phyloP scores from a whole-genome alignment of 2,888 invertebrate species.

The Latheticus oryzae region DNA sequence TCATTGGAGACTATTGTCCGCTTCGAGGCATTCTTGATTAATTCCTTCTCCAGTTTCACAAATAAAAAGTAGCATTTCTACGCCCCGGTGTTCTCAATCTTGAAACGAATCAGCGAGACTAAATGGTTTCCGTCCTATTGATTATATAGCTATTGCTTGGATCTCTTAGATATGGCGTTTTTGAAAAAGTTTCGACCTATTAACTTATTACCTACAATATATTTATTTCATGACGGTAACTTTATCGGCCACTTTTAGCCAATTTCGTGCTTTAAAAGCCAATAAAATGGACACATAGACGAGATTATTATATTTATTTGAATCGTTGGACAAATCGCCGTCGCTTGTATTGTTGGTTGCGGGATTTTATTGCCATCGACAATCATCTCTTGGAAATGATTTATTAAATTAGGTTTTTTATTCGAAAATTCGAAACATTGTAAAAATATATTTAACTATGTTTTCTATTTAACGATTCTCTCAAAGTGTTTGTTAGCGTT shows the following conservation, averaged over 20 bases:
- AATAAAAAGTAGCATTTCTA: slow-evolving; percentile 49
- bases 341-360: too few species aligned
- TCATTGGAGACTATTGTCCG: slow-evolving; percentile 52
- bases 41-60: slow-evolving; percentile 46
- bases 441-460: background rate
- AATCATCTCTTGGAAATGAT: too few species aligned
- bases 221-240: slow-evolving; percentile 24
- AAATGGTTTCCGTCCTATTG: slow-evolving; percentile 52
- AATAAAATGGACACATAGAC: slow-evolving; percentile 15
- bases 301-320: background rate
- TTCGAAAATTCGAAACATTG: too few species aligned
- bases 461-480: background rate
- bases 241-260: slow-evolving; percentile 18
- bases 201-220: slow-evolving; percentile 37
- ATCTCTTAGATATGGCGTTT: slow-evolving; percentile 33
- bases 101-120: slow-evolving; percentile 46
- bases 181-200: slow-evolving; percentile 32
- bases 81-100: slow-evolving; percentile 46
- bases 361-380: too few species aligned
- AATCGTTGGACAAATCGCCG: too few species aligned
- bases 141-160: slow-evolving; percentile 40
- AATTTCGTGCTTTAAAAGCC: slow-evolving; percentile 21
- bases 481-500: background rate
- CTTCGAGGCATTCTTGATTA: slow-evolving; percentile 51
- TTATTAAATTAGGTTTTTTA: too few species aligned